Evolutionary conservation across 2,888 invertebrate genomes (phyloP).

Genomic region (Stenoptilia bipunctidactyla): DNA sequence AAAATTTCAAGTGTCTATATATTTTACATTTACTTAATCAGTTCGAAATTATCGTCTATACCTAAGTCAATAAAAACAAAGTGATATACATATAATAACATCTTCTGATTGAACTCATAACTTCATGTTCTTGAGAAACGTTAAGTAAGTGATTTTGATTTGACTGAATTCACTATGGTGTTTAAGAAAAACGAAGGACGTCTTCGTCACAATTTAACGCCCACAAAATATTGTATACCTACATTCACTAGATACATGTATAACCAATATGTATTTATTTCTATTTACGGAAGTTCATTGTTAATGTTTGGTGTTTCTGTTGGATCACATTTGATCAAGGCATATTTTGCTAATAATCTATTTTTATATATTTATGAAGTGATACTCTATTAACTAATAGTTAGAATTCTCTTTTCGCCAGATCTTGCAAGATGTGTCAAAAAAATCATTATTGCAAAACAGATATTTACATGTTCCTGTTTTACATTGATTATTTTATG

Average conservation of each 20-base stretch:
- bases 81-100: conserved; percentile 26
- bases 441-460: no score
- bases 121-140: conserved; percentile 16
- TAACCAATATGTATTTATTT: neutral
- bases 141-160: no score
- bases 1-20: conserved; percentile 1
- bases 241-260: neutral
- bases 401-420: neutral
- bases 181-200: no score
- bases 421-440: neutral
- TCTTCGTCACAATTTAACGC: neutral
- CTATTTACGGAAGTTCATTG: neutral
- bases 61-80: conserved; percentile 28
- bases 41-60: conserved; percentile 28
- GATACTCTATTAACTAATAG: neutral
- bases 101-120: conserved; percentile 21
- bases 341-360: neutral
- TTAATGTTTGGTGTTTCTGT: neutral
- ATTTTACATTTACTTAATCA: conserved; percentile 18
- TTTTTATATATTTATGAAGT: neutral
- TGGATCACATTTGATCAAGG: neutral
- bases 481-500: no score
- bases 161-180: no score
- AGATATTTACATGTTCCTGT: no score
- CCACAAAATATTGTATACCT: neutral